Conservation (phyloP, 2,113 vertebrate genomes). For the Barnardius zonarius region DNA sequence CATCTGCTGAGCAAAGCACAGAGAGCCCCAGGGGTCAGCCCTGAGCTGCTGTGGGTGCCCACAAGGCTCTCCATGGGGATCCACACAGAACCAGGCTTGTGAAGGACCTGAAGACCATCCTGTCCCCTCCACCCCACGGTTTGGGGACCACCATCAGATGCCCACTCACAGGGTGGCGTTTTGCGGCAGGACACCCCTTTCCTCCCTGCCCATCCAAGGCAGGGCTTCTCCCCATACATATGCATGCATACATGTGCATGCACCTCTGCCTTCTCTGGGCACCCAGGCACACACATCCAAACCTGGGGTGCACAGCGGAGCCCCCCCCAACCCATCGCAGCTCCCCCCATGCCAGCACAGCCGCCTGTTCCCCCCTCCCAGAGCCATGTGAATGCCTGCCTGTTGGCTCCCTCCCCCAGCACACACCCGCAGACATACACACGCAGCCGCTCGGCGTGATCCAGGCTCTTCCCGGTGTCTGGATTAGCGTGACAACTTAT, state of each 20-base stretch:
- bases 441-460: slow-evolving; percentile 53
- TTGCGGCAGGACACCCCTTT: background rate
- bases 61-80: background rate
- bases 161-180: background rate
- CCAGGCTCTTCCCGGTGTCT: slow-evolving; percentile 73
- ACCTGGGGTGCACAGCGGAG: background rate
- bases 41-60: background rate
- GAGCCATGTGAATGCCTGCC: background rate
- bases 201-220: background rate
- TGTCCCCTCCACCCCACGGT: background rate
- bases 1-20: slow-evolving; percentile 75
- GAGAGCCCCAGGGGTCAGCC: background rate
- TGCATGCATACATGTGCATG: background rate
- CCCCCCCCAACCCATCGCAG: background rate
- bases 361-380: background rate
- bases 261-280: background rate
- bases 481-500: slow-evolving; percentile 76
- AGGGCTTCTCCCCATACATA: background rate
- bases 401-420: slow-evolving; percentile 23
- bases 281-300: background rate
- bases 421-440: slow-evolving; percentile 19
- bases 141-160: too few species aligned
- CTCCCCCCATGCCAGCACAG: background rate
- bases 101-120: background rate
- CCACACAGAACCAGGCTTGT: background rate